phyloP scores from a whole-genome alignment of 2,797 vertebrate species.

The Threskiornis aethiopicus region DNA sequence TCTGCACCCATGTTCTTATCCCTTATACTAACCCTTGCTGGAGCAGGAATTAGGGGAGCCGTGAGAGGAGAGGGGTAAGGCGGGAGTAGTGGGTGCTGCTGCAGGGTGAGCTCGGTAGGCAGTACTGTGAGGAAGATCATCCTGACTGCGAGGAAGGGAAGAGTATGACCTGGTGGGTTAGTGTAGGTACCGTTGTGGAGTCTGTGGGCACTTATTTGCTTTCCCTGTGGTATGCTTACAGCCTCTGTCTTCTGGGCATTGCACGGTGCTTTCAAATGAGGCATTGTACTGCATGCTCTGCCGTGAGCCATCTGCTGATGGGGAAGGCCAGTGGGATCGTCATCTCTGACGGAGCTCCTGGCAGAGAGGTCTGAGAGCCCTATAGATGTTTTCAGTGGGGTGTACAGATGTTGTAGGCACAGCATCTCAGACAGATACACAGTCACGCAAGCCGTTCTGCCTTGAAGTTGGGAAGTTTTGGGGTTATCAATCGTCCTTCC shows the following conservation, averaged over 20 bases:
- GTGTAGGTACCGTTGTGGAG: not conserved
- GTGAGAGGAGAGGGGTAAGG: not conserved
- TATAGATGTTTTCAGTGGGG: not conserved
- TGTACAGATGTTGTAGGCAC: not conserved
- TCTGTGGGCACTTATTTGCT: not conserved
- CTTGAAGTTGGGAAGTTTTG: not conserved
- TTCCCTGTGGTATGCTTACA: not conserved
- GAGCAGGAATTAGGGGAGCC: not conserved
- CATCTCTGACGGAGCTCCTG: not conserved
- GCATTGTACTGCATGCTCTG: rapidly evolving
- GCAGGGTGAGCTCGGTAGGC: not conserved
- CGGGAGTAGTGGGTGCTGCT: not conserved
- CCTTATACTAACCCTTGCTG: not conserved
- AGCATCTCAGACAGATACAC: not conserved
- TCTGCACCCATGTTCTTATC: not conserved
- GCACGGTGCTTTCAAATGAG: not conserved
- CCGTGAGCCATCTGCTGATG: not conserved
- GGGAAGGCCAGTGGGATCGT: not conserved
- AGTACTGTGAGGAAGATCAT: not conserved
- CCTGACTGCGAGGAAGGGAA: not conserved
- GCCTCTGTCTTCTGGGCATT: not conserved
- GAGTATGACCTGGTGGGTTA: not conserved
- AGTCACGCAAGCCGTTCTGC: not conserved
- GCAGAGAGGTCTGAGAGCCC: not conserved
- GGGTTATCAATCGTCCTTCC: not conserved